Evolutionary conservation across 2,113 vertebrate genomes (phyloP).

Genomic region (Anseranas semipalmata): DNA sequence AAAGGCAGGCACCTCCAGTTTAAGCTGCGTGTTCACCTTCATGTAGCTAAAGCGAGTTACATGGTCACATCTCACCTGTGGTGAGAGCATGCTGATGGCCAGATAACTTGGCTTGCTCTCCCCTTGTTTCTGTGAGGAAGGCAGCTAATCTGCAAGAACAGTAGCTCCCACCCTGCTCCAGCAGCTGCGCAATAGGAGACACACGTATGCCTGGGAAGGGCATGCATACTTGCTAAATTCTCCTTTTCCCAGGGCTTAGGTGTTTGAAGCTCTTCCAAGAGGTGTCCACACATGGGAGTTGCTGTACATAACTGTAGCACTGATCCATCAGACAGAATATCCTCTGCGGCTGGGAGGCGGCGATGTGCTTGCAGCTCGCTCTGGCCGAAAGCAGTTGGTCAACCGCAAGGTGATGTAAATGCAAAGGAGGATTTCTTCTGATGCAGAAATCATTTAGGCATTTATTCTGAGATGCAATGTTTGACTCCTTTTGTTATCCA

Average conservation of each 20-base stretch:
- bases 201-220: accelerated
- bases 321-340: neutral
- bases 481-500: accelerated
- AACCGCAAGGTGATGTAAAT: neutral
- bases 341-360: neutral
- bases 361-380: neutral
- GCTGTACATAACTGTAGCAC: neutral
- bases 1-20: neutral
- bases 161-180: neutral
- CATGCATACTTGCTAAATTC: neutral
- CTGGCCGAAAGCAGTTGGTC: neutral
- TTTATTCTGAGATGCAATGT: neutral
- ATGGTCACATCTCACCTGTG: accelerated
- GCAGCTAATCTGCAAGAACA: neutral
- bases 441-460: accelerated
- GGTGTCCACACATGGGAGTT: neutral
- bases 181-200: neutral
- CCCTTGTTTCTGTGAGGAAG: neutral
- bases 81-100: too few species aligned
- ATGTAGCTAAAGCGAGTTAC: neutral
- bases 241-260: neutral
- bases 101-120: neutral
- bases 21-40: neutral
- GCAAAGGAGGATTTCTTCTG: neutral
- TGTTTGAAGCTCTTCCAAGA: neutral